Evolutionary conservation across 2,888 invertebrate genomes (phyloP).

Genomic region (Amaurobius ferox): DNA sequence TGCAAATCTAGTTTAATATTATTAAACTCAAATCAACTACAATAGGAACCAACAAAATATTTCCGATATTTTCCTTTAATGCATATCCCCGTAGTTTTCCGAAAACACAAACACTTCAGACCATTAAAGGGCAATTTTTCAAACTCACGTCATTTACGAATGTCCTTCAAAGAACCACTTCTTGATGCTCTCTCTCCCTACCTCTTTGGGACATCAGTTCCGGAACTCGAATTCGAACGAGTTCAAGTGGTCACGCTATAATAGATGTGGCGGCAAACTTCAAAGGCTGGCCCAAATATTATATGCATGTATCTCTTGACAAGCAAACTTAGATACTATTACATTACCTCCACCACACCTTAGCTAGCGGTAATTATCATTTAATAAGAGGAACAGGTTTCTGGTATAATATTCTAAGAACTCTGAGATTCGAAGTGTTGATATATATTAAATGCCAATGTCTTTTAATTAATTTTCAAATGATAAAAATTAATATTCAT

Average conservation of each 20-base stretch:
- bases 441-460: too few species aligned
- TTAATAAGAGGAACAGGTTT: not conserved
- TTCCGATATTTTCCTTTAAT: too few species aligned
- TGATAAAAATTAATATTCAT: too few species aligned
- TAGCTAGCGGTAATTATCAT: not conserved
- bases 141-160: not conserved
- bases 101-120: not conserved
- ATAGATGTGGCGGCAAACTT: conserved; percentile 9
- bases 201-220: conserved; percentile 5
- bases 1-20: too few species aligned
- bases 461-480: too few species aligned
- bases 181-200: not conserved
- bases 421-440: not conserved
- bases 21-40: too few species aligned
- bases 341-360: not conserved
- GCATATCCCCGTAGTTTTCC: too few species aligned
- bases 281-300: conserved; percentile 18
- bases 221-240: not conserved
- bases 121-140: not conserved
- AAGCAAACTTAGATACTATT: not conserved
- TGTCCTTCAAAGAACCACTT: not conserved
- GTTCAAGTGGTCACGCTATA: conserved; percentile 16
- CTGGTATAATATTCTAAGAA: not conserved
- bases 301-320: conserved; percentile 11
- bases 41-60: too few species aligned